Evolutionary conservation across 2,113 vertebrate species (phyloP).

Genomic region (Myodes glareolus): DNA sequence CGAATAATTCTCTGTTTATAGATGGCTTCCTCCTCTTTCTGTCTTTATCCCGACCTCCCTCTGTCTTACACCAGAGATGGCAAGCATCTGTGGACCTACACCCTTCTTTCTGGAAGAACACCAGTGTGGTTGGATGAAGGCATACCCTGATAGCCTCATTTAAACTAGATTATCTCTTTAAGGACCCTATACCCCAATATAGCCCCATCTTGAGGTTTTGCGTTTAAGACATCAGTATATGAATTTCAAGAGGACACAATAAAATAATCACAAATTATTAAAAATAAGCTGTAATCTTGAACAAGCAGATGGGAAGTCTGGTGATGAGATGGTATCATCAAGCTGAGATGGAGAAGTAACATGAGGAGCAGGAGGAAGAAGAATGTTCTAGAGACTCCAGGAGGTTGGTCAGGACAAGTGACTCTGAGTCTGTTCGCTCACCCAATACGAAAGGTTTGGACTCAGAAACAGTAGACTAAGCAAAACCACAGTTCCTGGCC

Average conservation of each 20-base stretch:
- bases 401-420: not conserved
- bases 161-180: not conserved
- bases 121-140: not conserved
- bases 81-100: not conserved
- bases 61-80: not conserved
- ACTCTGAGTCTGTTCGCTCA: not conserved
- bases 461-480: not conserved
- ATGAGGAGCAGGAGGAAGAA: not conserved
- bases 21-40: not conserved
- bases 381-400: not conserved
- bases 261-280: not conserved
- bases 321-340: fast-evolving
- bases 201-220: not conserved
- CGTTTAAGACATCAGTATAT: not conserved
- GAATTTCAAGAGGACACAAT: not conserved
- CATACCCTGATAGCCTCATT: not conserved
- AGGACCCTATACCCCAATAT: not conserved
- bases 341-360: not conserved
- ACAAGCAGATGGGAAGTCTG: not conserved
- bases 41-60: not conserved
- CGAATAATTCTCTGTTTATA: not conserved
- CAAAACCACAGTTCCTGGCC: too few species aligned
- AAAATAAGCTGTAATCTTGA: not conserved
- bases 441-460: not conserved
- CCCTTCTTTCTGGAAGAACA: not conserved